A percentile compares a stretch with the other conserved stretches of the same genome.
These are phyloP conservation scores for Pangasius macronema DNA, from an alignment of 2,797 vertebrate species.

Conservation along the genomic window DNA sequence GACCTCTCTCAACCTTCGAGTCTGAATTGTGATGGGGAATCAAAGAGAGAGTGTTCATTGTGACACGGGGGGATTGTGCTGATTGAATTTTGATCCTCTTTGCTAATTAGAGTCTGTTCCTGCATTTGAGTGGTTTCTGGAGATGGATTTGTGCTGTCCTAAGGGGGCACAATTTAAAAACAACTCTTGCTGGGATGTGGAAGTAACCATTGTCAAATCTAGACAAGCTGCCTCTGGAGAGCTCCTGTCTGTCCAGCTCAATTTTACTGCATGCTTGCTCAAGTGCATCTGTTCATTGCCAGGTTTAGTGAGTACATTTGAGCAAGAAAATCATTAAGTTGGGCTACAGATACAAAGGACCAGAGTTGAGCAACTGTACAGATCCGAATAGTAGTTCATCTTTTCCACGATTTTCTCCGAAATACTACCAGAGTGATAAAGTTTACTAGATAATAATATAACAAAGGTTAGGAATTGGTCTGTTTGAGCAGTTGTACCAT, in stretches of 20 bases:
- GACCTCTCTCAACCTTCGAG: conserved; percentile 57
- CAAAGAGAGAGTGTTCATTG: conserved; percentile 27
- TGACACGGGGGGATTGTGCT: conserved; percentile 13
- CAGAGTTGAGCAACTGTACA: background rate
- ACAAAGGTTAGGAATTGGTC: background rate
- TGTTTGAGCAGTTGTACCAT: background rate
- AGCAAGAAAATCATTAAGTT: background rate
- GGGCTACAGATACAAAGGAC: background rate
- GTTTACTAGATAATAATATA: conserved; percentile 3
- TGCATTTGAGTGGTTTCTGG: conserved; percentile 21
- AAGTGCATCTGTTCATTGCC: background rate
- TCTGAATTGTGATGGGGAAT: conserved; percentile 34
- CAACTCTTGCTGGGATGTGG: background rate
- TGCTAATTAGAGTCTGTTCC: conserved; percentile 26
- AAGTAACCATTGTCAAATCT: conserved; percentile 1
- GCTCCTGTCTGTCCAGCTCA: background rate
- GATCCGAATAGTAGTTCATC: too few relatives aligned
- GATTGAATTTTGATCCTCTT: conserved; percentile 47
- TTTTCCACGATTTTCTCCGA: too few relatives aligned
- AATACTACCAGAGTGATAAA: too few relatives aligned
- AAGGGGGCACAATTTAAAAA: conserved; percentile 14
- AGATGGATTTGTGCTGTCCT: conserved; percentile 2
- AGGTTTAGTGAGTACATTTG: background rate
- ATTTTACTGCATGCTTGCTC: conserved; percentile 15
- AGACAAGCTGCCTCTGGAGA: background rate